A percentile compares a stretch with the other conserved stretches of the same genome.
Conservation (phyloP, 2,113 vertebrate species). For the Anoura caudifer region DNA sequence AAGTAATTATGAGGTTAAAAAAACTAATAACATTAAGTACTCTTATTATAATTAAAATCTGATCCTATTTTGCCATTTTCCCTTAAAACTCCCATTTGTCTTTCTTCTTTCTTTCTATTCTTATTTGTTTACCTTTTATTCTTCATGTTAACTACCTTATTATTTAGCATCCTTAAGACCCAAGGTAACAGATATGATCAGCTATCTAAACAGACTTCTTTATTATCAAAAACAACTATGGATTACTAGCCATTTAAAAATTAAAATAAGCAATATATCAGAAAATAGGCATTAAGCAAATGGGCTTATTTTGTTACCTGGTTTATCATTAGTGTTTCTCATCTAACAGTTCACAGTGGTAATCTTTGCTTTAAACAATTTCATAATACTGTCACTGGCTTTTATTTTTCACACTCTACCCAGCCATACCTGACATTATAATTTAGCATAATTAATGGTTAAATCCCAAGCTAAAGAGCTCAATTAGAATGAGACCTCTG, state of each 20-base stretch:
- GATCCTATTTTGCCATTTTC: neutral
- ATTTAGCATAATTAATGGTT: neutral
- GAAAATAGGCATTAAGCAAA: neutral
- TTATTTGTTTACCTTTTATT: neutral
- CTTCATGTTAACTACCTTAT: neutral
- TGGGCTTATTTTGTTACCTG: neutral
- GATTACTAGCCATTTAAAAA: neutral
- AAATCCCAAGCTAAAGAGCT: neutral
- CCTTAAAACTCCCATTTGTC: neutral
- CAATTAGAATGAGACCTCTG: conserved; percentile 53
- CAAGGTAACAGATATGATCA: neutral
- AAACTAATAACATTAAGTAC: neutral
- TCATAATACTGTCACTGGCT: neutral
- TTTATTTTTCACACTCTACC: neutral
- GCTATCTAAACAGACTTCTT: neutral
- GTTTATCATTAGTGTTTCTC: neutral
- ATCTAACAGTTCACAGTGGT: neutral
- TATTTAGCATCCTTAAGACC: neutral
- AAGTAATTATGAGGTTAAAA: neutral
- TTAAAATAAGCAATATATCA: neutral
- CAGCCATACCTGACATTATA: neutral
- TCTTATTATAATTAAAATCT: neutral
- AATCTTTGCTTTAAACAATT: neutral
- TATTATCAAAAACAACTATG: conserved; percentile 22
- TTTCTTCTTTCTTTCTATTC: neutral